Base-by-base conservation (phyloP, 2,797 vertebrate genomes). In the Tympanoctomys barrerae region DNA sequence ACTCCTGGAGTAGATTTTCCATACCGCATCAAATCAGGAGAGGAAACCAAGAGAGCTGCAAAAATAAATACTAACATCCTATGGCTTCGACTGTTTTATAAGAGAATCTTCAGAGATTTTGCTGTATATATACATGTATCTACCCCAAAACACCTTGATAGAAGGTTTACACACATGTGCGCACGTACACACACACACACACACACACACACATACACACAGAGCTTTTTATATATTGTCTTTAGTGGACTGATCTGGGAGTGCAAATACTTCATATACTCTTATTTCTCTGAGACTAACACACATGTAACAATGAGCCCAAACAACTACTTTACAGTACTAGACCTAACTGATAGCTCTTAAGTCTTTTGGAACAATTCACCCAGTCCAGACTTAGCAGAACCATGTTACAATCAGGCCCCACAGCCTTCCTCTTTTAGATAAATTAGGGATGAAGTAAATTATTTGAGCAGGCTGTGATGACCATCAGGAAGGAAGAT, bases 371-470 rank as follows among this genome's bases (percentile, higher is more conserved):
- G 24, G 31, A 28, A 52, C 81, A 52, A 90, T 66, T 89, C 59
- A 21, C 5, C 39, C 21, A 3, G 31, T 33, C 33, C 54, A 80
- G 62, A 62, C 66, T 73, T 26, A 92, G 77, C 1, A 89, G 49
- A 26, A n/a, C 73, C n/a, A 52, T 49, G 26, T 49, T 66, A 80
- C 57, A 36, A 78, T 57, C 54, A 64, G 92, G 54, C 33, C 16
- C 28, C 64, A 46, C 7, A 22, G 36, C 24, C n/a, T 26, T 49
- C 79, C 71, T 46, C 31, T 59, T 93, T 96, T 68, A 5, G 95
- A 91, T 52, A 59, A 22, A 71, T 46, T 92, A 9, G 26, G 75
- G 9, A 82, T 91, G 78, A 54, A 86, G 86, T 94, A 87, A 94
- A 39, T 95, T 87, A 84, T 73, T 68, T 39, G 33, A 46, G 62